These are phyloP conservation scores for Eulithis testata DNA, from an alignment of 2,888 invertebrate genomes.

Conservation along the genomic window DNA sequence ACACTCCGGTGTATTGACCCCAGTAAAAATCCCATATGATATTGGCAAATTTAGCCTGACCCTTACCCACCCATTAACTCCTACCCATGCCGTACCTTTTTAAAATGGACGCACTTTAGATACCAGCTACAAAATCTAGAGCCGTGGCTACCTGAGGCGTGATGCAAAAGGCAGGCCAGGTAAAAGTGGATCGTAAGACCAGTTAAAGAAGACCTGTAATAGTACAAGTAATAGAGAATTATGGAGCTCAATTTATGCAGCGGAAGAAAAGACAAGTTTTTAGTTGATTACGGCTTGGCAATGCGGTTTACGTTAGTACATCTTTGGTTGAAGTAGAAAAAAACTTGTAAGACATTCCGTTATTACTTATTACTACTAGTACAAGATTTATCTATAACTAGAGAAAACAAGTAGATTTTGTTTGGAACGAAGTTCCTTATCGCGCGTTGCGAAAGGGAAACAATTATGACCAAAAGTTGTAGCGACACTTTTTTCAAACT, in stretches of 20 bases:
- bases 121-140: slow-evolving; percentile 11
- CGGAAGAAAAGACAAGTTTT: slow-evolving; percentile 55
- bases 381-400: too few species aligned
- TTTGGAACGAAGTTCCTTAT: too few species aligned
- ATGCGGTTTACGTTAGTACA: slow-evolving; percentile 37
- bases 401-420: too few species aligned
- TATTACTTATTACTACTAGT: background rate
- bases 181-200: slow-evolving; percentile 18
- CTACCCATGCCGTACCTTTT: slow-evolving; percentile 25
- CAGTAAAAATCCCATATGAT: slow-evolving; percentile 49
- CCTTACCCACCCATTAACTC: slow-evolving; percentile 15
- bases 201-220: slow-evolving; percentile 35
- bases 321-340: background rate
- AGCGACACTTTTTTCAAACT: too few species aligned
- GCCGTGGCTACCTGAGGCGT: background rate
- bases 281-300: slow-evolving; percentile 45
- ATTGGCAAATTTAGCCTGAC: slow-evolving; percentile 40
- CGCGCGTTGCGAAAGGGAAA: too few species aligned
- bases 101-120: slow-evolving; percentile 23
- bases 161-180: slow-evolving; percentile 14
- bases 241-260: slow-evolving; percentile 43
- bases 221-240: slow-evolving; percentile 42
- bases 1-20: slow-evolving; percentile 72
- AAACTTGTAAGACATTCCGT: slow-evolving; percentile 6
- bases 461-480: too few species aligned